Base-by-base conservation (phyloP, 2,797 vertebrate species). In the Pogonophryne albipinna region DNA sequence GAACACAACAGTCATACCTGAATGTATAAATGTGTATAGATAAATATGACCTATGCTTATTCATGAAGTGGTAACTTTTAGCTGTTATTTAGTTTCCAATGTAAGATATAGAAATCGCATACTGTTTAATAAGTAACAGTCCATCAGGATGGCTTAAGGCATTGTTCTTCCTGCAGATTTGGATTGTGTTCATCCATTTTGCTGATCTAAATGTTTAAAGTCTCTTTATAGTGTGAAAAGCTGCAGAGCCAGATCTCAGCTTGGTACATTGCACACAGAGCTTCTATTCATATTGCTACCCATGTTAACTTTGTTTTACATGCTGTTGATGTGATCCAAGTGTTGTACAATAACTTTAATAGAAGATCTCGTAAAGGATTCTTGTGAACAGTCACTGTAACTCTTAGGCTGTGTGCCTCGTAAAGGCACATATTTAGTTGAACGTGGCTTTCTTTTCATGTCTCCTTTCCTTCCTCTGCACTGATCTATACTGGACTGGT, bases 21-120 rank as follows among this genome's bases (percentile, higher is more conserved):
- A 94, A 94, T 94, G 93, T 94, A 93, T 93, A 93, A 94, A 94
- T 92, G 89, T 94, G 93, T 94, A 94, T 92, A 94, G 88, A 93
- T 94, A 93, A 93, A 93, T 93, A 94, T 92, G 89, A 92, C 85
- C 86, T 89, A 91, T 91, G 92, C 92, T 94, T 93, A 94, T 91
- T 94, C 91, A 92, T 94, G 89, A 94, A 94, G 92, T 94, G 90
- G 91, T 93, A 93, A 94, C 85, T 89, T 87, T 93, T 91, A 95
- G 91, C 91, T 92, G 91, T 93, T 88, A 89, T 90, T 93, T 92
- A 90, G 93, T 93, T 93, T 91, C 83, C 87, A 88, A 76, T 91
- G 90, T 92, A 92, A 91, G 76, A 91, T 92, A 91, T 86, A 89
- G 83, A 87, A 80, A 88, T 87, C 86, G 85, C 89, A 86, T 91